Base-by-base conservation (phyloP, 2,113 vertebrate species). In the Dicentrarchus labrax region DNA sequence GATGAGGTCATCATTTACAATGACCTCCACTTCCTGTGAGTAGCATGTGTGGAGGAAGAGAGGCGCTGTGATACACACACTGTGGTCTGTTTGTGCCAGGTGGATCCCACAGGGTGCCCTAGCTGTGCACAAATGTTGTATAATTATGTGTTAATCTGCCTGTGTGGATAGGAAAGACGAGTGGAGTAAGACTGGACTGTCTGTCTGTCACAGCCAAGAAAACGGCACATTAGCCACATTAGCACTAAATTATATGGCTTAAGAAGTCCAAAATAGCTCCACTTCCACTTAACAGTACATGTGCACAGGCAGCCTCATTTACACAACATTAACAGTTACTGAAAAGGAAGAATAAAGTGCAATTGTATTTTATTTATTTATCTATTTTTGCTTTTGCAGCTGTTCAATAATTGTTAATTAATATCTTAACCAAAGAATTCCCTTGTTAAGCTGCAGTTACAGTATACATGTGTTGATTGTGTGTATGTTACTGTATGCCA, bases 131-230 rank as follows among this genome's bases (percentile, higher is more conserved):
- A 95, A 93, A 94, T 94, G 93, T 84, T 86, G 80, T 77, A 68
- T 86, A 93, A 92, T 94, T 94, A 94, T 30, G 53, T 90, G 85
- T 86, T 90, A 91, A 95, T 93, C 83, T 92, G 86, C 75, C 78
- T 38, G 71, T 56, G 84, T 71, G 56, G 75, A 84, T 51, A 65
- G 78, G 12, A 76, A 84, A 80, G 47, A 60, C 53, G 13, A 76
- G 71, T 53, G 21, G 36, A 61, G 72, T 51, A 72, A 56, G 64
- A 66, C 45, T 41, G 80, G 12, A 70, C 78, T 82, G 82, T 80
- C 78, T 83, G 86, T 82, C 85, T 69, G 22, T 86, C 77, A 81
- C 48, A 78, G 72, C 77, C 71, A 76, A 72, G 75, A 73, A 68
- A 86, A 85, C 16, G 39, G 67, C 45, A 76, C 82, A 83, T 89